Percentiles rank a stretch among this genome's conserved stretches.
Evolutionary conservation across 2,113 vertebrate species (phyloP).

Genomic region (Callospermophilus lateralis): DNA sequence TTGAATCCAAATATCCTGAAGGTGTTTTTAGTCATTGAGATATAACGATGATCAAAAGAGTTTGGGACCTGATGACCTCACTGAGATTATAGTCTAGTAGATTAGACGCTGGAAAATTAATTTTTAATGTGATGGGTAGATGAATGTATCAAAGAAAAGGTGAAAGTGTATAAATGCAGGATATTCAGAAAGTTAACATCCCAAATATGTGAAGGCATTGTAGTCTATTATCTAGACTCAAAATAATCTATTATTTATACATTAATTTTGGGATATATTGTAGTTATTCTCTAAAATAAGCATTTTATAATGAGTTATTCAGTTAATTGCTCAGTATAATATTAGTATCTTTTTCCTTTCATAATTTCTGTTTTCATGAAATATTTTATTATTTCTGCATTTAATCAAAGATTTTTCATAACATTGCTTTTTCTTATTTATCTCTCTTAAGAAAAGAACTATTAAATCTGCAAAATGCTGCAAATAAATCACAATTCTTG

Average conservation of each 20-base stretch:
- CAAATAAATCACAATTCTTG: background rate
- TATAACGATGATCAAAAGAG: background rate
- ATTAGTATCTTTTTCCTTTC: constrained; percentile 1
- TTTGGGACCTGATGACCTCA: background rate
- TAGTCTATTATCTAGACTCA: background rate
- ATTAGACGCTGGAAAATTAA: background rate
- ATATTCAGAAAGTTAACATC: background rate
- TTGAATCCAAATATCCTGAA: background rate
- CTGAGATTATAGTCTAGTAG: background rate
- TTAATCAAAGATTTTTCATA: background rate
- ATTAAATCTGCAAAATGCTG: constrained; percentile 1
- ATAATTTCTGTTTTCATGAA: constrained; percentile 3
- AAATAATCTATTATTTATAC: background rate
- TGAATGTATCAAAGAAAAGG: background rate
- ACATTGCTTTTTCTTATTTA: background rate
- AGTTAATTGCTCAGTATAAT: background rate
- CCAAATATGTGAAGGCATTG: background rate
- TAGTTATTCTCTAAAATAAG: background rate
- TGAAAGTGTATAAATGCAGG: background rate
- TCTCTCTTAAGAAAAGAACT: background rate
- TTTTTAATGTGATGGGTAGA: background rate
- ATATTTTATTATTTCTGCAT: constrained; percentile 31
- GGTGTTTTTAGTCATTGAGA: background rate
- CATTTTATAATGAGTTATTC: background rate
- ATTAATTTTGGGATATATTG: constrained; percentile 27